These are phyloP conservation scores for Stigmatopora nigra DNA, from an alignment of 2,113 vertebrate genomes.

Conservation along the genomic window DNA sequence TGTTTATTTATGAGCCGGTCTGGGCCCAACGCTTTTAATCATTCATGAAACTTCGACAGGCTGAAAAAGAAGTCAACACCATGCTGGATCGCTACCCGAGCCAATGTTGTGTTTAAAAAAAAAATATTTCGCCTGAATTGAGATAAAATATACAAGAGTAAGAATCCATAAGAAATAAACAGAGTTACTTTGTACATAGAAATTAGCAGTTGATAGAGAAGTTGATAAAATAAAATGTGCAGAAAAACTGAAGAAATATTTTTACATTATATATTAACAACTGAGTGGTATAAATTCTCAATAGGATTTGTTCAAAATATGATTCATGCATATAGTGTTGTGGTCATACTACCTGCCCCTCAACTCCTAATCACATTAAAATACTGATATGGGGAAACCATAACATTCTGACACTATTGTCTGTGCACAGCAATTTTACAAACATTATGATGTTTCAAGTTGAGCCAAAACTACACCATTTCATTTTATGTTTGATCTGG, in stretches of 20 bases:
- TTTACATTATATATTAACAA: no score
- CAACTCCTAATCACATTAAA: conserved; percentile 8
- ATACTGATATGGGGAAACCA: neutral
- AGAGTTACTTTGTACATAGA: neutral
- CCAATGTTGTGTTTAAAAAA: conserved; percentile 15
- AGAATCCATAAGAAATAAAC: conserved; percentile 17
- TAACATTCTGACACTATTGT: neutral
- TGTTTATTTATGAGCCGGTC: conserved; percentile 76
- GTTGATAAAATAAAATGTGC: neutral
- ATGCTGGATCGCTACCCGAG: conserved; percentile 48
- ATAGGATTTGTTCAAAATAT: neutral
- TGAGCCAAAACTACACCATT: neutral
- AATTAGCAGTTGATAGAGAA: neutral
- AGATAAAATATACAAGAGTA: conserved; percentile 16
- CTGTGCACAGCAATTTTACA: neutral
- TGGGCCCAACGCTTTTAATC: conserved; percentile 66
- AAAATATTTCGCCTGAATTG: conserved; percentile 30
- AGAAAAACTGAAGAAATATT: neutral
- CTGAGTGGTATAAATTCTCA: neutral
- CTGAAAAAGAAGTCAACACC: conserved; percentile 60
- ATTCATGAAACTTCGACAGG: conserved; percentile 68
- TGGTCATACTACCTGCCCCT: conserved; percentile 11
- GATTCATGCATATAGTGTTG: neutral
- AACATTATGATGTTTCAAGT: neutral
- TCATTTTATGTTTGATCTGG: neutral